Evolutionary conservation across 2,888 invertebrate genomes (phyloP).

Genomic region (Phalera bucephala): DNA sequence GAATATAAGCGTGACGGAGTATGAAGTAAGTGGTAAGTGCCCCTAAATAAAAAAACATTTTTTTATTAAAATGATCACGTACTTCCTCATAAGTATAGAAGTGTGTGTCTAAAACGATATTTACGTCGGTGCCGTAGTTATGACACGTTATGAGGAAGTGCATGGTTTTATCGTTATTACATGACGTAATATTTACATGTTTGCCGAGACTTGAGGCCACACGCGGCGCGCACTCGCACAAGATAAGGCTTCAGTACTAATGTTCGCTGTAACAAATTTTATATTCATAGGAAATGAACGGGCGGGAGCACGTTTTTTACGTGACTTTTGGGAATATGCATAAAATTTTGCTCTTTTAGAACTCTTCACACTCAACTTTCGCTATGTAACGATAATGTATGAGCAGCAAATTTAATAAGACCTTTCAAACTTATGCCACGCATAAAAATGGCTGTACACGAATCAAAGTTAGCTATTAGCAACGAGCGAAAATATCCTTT

Average conservation of each 20-base stretch:
- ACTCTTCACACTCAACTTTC: constrained; percentile 14
- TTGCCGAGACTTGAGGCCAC: constrained; percentile 32
- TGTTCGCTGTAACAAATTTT: constrained; percentile 16
- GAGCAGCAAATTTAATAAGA: neutral
- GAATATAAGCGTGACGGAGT: too few relatives aligned
- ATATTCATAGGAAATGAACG: constrained; percentile 25
- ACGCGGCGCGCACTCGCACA: constrained; percentile 20
- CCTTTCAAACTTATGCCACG: too few relatives aligned
- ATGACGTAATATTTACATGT: constrained; percentile 41
- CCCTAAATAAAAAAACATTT: too few relatives aligned
- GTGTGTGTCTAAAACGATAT: too few relatives aligned
- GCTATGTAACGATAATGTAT: constrained; percentile 1
- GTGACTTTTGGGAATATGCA: constrained; percentile 26
- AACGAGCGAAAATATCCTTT: too few relatives aligned
- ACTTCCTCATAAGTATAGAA: too few relatives aligned
- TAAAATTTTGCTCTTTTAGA: constrained; percentile 14
- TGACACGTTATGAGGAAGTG: constrained; percentile 15
- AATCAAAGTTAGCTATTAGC: too few relatives aligned
- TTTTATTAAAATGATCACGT: too few relatives aligned
- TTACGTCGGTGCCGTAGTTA: too few relatives aligned
- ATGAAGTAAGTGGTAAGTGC: too few relatives aligned
- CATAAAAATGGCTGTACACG: too few relatives aligned
- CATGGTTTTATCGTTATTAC: constrained; percentile 44
- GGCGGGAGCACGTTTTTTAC: constrained; percentile 19
- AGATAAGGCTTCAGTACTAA: constrained; percentile 20